Evolutionary conservation across 2,888 invertebrate genomes (phyloP), one percentile per base, ranked within the genome.

Genomic region (Tigriopus californicus): DNA sequence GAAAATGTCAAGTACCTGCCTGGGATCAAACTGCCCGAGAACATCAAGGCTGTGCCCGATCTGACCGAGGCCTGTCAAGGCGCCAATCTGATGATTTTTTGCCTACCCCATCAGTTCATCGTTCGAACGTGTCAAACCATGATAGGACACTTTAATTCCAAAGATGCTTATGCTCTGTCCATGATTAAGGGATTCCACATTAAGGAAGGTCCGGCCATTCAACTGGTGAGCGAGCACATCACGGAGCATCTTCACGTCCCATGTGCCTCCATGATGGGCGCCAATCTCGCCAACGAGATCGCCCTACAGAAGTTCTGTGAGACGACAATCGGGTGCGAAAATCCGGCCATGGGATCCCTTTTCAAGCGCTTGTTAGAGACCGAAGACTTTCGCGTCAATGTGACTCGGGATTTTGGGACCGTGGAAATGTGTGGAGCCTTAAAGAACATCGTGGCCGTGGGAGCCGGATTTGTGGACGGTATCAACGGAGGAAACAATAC

Each of bases 381-480:
- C 33, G 70, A 71, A 44, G 75, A 76, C 66, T 77, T 78, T 66
- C 67, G 76, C 60, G 72, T 76, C 53, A 71, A 72, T 22, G 71
- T 74, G 12, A 74, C 74, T 20, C 69, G 72, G 44, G 77, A 78
- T 66, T 71, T 71, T 41, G 69, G 72, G 53, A 75, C 76, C 24
- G 76, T 77, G 11, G 77, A 78, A 68, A 68, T 77, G 15, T 78
- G 76, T 67, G 77, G 77, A 20, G 77, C 77, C 41, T 66, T 78
- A 41, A 78, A 75, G 75, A 78, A 77, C 65, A 71, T 77, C 42
- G 76, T 78, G 11, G 77, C 74, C 15, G 72, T 75, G 58, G 77
- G 73, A 11, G 77, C 76, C 24, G 77, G 77, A 15, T 74, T 78
- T 63, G 70, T 71, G 3, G 77, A 78, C 65, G 77, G 77, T 22